Conservation (phyloP, 2,797 vertebrate genomes). For the Neosalanx taihuensis region DNA sequence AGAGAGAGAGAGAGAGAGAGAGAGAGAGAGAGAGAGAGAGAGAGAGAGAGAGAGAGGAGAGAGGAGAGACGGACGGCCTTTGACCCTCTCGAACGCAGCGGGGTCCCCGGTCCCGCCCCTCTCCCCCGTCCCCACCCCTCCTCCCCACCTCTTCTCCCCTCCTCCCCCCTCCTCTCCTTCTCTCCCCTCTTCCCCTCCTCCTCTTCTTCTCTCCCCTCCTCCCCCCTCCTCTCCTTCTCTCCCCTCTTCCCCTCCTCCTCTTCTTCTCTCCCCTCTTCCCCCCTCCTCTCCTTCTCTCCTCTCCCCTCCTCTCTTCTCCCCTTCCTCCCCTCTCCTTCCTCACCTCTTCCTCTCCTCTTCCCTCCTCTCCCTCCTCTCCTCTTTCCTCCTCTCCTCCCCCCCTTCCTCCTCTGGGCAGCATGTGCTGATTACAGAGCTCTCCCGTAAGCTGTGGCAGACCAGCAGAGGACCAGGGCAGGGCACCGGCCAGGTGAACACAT, state of each 20-base stretch:
- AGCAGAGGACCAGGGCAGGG: conserved; percentile 62
- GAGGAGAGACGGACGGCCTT: background rate
- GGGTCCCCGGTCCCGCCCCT: no score
- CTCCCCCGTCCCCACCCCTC: background rate
- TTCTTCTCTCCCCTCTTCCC: no score
- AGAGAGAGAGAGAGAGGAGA: background rate
- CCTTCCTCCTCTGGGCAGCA: conserved; percentile 41
- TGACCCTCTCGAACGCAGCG: background rate
- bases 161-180: no score
- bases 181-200: no score
- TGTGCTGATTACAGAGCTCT: conserved; percentile 66
- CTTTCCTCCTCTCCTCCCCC: conserved; percentile 20
- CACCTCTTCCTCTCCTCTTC: no score
- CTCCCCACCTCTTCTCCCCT: conserved; percentile 1
- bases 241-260: no score
- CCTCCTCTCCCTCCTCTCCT: conserved; percentile 5
- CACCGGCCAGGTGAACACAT: conserved; percentile 57
- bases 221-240: no score
- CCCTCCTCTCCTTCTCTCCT: no score
- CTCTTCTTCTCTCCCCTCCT: no score
- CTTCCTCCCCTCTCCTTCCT: background rate
- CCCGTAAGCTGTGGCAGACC: conserved; percentile 73
- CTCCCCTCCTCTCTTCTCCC: no score
- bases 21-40: conserved; percentile 8
- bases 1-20: conserved; percentile 21